A percentile compares a stretch with the other conserved stretches of the same genome.
These are phyloP conservation scores for Pachliopta kotzebuea DNA, from an alignment of 2,888 invertebrate genomes.

Conservation along the genomic window DNA sequence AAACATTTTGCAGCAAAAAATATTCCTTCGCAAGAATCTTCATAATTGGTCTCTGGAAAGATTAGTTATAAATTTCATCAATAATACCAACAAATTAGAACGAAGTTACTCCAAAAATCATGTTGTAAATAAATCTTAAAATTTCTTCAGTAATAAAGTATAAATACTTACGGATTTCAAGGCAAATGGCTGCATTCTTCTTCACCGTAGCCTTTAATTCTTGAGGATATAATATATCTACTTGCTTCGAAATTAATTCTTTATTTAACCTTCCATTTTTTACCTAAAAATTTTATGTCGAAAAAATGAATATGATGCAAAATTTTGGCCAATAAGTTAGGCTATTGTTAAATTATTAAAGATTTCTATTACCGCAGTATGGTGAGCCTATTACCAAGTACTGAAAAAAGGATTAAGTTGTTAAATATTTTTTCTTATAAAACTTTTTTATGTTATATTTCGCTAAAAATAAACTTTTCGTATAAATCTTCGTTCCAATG, in stretches of 20 bases:
- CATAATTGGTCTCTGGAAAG: conserved; percentile 64
- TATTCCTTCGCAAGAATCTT: conserved; percentile 58
- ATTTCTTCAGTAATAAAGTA: not conserved
- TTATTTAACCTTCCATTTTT: conserved; percentile 59
- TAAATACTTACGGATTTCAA: conserved; percentile 56
- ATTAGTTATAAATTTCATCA: conserved; percentile 14
- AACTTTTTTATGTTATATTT: too few relatives aligned
- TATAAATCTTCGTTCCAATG: too few relatives aligned
- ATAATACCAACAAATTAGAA: not conserved
- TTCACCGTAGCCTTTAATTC: conserved; percentile 56
- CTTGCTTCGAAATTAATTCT: conserved; percentile 58
- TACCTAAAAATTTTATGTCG: conserved; percentile 41
- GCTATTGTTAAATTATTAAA: too few relatives aligned
- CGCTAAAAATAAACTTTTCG: too few relatives aligned
- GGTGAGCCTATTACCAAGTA: too few relatives aligned
- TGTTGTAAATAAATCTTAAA: not conserved
- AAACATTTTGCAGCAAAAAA: conserved; percentile 62
- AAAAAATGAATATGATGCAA: too few relatives aligned
- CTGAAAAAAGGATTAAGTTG: too few relatives aligned
- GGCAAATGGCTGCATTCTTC: conserved; percentile 48
- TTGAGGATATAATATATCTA: conserved; percentile 60
- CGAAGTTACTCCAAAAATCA: not conserved
- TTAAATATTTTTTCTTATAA: too few relatives aligned
- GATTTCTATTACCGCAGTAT: too few relatives aligned
- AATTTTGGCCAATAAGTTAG: not conserved